Evolutionary conservation across 1,140 invertebrate species (phyloP).

Genomic region (Hycleus phaleratus): DNA sequence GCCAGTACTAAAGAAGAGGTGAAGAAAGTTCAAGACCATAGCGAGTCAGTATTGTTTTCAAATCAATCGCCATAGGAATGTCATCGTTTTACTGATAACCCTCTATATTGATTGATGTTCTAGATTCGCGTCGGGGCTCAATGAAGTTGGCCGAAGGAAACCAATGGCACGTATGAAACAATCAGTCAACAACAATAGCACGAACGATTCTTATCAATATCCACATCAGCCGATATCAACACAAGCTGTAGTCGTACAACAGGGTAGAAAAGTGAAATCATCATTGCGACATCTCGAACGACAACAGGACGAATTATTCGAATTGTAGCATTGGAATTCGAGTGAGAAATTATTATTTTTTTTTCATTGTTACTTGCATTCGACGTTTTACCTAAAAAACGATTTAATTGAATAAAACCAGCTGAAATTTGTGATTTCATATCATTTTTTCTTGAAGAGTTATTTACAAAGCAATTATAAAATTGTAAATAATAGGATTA

Average conservation of each 20-base stretch:
- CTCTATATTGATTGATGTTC: not conserved
- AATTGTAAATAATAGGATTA: too few species aligned
- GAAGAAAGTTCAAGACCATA: conserved; percentile 66
- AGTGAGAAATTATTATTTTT: too few species aligned
- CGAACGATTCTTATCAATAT: conserved; percentile 14
- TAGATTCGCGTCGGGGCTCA: conserved; percentile 27
- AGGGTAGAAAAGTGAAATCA: conserved; percentile 66
- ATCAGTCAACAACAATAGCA: conserved; percentile 32
- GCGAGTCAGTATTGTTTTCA: conserved; percentile 57
- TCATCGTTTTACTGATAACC: too few species aligned
- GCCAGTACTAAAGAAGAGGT: conserved; percentile 77
- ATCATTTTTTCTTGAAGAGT: too few species aligned
- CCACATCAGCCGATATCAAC: conserved; percentile 34
- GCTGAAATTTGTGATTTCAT: too few species aligned
- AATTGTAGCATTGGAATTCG: conserved; percentile 62
- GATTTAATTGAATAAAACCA: too few species aligned
- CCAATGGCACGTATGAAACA: conserved; percentile 39
- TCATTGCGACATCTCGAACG: conserved; percentile 72
- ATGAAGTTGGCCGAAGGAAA: conserved; percentile 31
- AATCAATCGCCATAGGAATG: too few species aligned
- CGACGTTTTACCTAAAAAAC: too few species aligned
- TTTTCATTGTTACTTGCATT: too few species aligned
- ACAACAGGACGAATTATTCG: conserved; percentile 80
- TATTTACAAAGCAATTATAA: too few species aligned
- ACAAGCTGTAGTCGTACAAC: conserved; percentile 65